Evolutionary conservation across 2,888 invertebrate genomes (phyloP).

Genomic region (Drosophila merina): DNA sequence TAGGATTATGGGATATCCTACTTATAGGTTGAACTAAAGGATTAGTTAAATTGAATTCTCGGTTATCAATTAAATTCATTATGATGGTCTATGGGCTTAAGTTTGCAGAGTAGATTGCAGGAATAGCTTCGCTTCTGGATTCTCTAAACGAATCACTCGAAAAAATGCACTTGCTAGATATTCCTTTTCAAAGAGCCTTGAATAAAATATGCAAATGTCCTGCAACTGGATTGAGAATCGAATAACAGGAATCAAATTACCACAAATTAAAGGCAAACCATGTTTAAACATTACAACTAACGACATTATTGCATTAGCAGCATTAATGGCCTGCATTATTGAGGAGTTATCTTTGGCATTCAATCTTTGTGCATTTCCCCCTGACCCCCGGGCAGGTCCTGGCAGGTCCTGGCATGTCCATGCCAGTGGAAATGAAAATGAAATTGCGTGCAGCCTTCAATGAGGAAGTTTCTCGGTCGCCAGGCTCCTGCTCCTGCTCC

Average conservation of each 20-base stretch:
- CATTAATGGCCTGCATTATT: constrained; percentile 24
- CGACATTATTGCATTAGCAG: constrained; percentile 33
- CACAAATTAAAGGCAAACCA: neutral
- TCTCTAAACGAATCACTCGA: too few species aligned
- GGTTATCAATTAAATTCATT: neutral
- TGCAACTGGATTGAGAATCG: neutral
- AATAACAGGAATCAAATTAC: neutral
- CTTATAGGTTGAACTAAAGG: neutral
- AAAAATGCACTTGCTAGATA: too few species aligned
- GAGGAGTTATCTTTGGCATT: constrained; percentile 11
- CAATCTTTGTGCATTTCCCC: constrained; percentile 20
- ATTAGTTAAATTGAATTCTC: neutral
- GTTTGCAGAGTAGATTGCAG: too few species aligned
- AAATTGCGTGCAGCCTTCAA: constrained; percentile 68
- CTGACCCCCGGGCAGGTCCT: constrained; percentile 9
- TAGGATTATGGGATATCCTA: neutral
- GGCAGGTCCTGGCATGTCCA: constrained; percentile 21
- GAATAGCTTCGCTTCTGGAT: too few species aligned
- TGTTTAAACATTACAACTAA: neutral
- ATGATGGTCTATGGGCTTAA: too few species aligned
- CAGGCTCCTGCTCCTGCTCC: neutral
- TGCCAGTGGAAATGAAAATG: constrained; percentile 63
- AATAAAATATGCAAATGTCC: neutral
- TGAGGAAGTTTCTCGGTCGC: neutral
- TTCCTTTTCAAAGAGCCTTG: too few species aligned